Base-by-base conservation (phyloP, 2,888 invertebrate genomes). In the Rhimphoctona megacephalus region DNA sequence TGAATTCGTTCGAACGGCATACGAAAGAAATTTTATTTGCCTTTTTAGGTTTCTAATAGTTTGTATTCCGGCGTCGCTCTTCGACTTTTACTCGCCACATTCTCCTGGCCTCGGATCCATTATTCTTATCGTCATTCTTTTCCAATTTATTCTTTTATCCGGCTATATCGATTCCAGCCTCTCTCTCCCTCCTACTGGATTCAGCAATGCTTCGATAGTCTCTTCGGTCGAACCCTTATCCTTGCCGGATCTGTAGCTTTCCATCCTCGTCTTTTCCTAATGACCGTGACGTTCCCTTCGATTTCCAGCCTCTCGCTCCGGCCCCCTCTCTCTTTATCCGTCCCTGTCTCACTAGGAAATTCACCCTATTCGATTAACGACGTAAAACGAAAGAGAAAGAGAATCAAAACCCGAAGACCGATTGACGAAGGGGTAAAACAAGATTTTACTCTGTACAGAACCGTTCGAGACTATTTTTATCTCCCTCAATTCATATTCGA, bases 301-400 rank as follows among this genome's bases (percentile, higher is more conserved):
- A 86, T 81, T 85, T 89, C 89, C 85, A 89, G 84, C 88, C 89
- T 81, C 22, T 82, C 87, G 87, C 86, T 77, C 86, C 76, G 83
- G 80, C 80, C 80, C 76, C 46, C 74, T 84, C 17, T 81, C 85
- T 85, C 85, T 72, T 17, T 9, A 30, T 61, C 17, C 30, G 17
- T 61, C 86, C 81, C 85, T 81, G 74, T 81, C 77, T 43, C 77
- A 80, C 76, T 39, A 33, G 36, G 69, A 84, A 81, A 72, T 79
- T 82, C 81, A 86, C 90, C 90, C 80, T 17, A 61, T 22, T 46
- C 46, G 80, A 49, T 80, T 78, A 36, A 78, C 88, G 87, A 89
- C 83, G 33, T 77, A 85, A 39, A 52, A 22, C 52, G 54, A 77
- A 83, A 36, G 66, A 74, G 82, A 81, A 43, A 76, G 80, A 70